These are phyloP conservation scores for Trematomus loennbergii DNA, from an alignment of 2,113 vertebrate species.

Conservation along the genomic window DNA sequence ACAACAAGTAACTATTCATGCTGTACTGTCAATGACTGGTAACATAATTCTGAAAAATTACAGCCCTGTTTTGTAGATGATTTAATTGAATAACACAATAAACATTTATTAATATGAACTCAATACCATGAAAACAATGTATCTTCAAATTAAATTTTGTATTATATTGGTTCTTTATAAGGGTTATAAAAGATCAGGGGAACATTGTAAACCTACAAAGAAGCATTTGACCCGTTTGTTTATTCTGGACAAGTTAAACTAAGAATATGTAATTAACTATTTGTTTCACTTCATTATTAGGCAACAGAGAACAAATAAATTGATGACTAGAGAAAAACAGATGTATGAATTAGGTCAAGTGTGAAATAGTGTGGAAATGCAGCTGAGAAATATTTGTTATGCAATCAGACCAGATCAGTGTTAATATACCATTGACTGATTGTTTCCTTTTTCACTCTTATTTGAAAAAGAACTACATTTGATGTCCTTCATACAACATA, in stretches of 20 bases:
- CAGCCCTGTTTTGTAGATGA: not conserved
- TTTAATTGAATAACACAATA: not conserved
- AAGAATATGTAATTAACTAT: not conserved
- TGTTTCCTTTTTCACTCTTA: not conserved
- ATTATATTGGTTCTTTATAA: not conserved
- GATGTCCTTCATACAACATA: not conserved
- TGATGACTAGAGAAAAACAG: constrained; percentile 16
- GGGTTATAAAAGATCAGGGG: not conserved
- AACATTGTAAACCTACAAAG: not conserved
- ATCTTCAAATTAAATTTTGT: not conserved
- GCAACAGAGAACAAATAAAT: not conserved
- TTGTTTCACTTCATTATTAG: constrained; percentile 12
- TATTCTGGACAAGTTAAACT: constrained; percentile 4
- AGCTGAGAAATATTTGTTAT: constrained; percentile 2
- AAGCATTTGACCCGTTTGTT: not conserved
- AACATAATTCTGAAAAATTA: not conserved
- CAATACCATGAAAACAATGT: not conserved
- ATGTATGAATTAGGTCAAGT: constrained; percentile 26
- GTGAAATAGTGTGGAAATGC: constrained; percentile 33
- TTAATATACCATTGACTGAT: constrained; percentile 15
- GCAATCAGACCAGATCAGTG: not conserved
- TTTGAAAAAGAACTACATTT: not conserved
- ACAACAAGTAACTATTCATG: constrained; percentile 2
- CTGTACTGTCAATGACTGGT: not conserved
- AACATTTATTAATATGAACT: not conserved